Evolutionary conservation across 2,888 invertebrate genomes (phyloP).

Genomic region (Cephus rjabovi): DNA sequence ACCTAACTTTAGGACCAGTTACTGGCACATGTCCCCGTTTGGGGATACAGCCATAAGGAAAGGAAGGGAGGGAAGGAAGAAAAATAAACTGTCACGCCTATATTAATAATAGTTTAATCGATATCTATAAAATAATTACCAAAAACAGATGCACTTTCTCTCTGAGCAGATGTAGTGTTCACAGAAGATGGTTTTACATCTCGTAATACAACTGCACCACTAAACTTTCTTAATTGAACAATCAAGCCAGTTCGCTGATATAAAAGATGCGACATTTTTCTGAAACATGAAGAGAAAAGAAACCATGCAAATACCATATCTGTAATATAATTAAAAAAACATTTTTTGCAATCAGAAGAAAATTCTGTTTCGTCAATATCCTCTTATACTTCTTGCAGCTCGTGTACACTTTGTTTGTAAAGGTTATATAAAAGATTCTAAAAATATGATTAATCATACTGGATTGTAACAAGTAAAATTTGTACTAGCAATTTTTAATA

Average conservation of each 20-base stretch:
- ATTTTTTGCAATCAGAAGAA: not conserved
- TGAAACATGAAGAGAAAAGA: not conserved
- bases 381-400: not conserved
- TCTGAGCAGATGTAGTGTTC: not conserved
- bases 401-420: not conserved
- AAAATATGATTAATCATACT: not conserved
- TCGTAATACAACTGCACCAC: not conserved
- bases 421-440: not conserved
- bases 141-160: not conserved
- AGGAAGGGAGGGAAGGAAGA: not conserved
- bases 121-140: not conserved
- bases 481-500: not conserved
- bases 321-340: not conserved
- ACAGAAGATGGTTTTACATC: not conserved
- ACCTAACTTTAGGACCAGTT: no score
- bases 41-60: no score
- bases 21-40: no score
- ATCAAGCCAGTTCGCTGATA: not conserved
- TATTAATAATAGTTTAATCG: not conserved
- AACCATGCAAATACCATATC: not conserved
- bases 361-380: not conserved
- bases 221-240: not conserved
- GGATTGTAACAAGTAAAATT: not conserved
- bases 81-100: not conserved
- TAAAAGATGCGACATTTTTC: not conserved